Percentiles rank a stretch among this genome's conserved stretches.
Evolutionary conservation across 2,888 invertebrate species (phyloP).

Genomic region (Phengaris arion): DNA sequence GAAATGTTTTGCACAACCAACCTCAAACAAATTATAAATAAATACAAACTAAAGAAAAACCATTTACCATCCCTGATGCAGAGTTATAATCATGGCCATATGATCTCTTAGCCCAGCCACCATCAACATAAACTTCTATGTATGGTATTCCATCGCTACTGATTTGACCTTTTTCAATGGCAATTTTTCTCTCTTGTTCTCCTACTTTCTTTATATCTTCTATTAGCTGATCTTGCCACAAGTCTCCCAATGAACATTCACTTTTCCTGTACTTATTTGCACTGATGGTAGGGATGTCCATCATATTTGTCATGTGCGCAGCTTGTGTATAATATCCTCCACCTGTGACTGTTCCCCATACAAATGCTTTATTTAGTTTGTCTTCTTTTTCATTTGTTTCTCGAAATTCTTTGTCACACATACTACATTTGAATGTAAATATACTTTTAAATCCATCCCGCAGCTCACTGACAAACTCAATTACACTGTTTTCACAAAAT

Average conservation of each 20-base stretch:
- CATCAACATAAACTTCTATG: conserved; percentile 16
- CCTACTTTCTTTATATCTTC: background rate
- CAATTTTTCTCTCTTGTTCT: background rate
- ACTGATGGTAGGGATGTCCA: conserved; percentile 2
- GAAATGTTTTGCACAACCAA: background rate
- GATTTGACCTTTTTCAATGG: conserved; percentile 5
- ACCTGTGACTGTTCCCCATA: conserved; percentile 10
- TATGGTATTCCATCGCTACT: background rate
- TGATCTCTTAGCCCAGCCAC: conserved; percentile 12
- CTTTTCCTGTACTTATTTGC: conserved; percentile 2
- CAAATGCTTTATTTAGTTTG: conserved; percentile 7
- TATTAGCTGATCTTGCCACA: background rate
- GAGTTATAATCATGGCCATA: conserved; percentile 11
- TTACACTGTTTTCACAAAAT: no score
- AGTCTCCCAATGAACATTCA: background rate
- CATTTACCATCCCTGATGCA: conserved; percentile 18
- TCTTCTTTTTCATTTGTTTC: conserved; percentile 2
- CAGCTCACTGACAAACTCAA: no score
- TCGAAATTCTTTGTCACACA: conserved; percentile 2
- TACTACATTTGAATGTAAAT: conserved; percentile 11
- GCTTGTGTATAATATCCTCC: background rate
- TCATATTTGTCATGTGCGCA: background rate
- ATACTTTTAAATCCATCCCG: no score
- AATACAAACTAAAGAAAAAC: background rate
- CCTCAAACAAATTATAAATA: background rate